phyloP scores from a whole-genome alignment of 2,797 vertebrate species.

The Pygocentrus nattereri region DNA sequence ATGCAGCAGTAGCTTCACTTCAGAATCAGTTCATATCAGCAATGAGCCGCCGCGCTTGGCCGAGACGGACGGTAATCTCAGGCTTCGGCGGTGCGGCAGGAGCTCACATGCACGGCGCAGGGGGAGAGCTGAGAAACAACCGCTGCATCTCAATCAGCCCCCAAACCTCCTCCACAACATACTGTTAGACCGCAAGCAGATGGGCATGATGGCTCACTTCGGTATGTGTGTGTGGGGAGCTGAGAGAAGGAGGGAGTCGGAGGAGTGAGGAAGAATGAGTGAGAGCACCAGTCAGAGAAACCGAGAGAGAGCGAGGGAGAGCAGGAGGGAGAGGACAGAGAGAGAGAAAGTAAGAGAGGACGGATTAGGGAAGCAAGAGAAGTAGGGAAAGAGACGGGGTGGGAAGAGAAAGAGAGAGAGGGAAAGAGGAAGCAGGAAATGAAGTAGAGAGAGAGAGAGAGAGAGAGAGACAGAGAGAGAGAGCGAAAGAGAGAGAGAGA shows the following conservation, averaged over 20 bases:
- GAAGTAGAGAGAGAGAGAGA: no score
- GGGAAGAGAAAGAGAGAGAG: no score
- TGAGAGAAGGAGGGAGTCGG: neutral
- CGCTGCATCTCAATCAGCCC: slow-evolving; percentile 13
- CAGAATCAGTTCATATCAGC: slow-evolving; percentile 38
- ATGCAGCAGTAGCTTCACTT: slow-evolving; percentile 17
- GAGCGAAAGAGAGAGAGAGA: no score
- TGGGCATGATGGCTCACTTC: slow-evolving; percentile 1
- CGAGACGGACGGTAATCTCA: slow-evolving; percentile 53
- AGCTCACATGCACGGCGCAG: slow-evolving; percentile 15
- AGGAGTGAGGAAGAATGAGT: neutral
- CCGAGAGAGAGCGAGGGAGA: neutral
- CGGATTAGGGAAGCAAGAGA: no score
- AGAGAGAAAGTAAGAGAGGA: neutral
- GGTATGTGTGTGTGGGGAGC: neutral
- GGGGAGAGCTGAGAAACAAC: neutral
- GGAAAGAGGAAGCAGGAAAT: no score
- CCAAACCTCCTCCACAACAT: neutral
- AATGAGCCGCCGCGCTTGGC: slow-evolving; percentile 33
- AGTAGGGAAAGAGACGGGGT: no score
- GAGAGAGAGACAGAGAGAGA: no score
- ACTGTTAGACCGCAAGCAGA: slow-evolving; percentile 10
- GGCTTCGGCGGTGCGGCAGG: slow-evolving; percentile 1
- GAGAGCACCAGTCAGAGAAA: neutral
- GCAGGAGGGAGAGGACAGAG: neutral